Base-by-base conservation (phyloP, 2,888 invertebrate genomes). In the Rhingia campestris region DNA sequence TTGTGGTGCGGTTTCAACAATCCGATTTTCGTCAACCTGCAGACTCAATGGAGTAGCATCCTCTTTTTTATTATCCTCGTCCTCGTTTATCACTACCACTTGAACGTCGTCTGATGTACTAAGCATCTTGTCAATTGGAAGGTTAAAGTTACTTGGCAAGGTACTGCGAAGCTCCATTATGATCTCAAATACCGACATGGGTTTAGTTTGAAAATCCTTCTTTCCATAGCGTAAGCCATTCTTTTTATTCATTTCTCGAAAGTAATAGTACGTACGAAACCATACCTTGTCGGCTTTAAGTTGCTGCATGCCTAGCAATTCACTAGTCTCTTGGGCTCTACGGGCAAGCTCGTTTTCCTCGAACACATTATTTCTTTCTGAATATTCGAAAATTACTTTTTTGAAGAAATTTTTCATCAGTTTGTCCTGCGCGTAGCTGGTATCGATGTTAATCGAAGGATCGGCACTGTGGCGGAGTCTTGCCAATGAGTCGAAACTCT, bases 321-420 rank as follows among this genome's bases (percentile, higher is more conserved):
- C 32, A 7, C 39, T 81, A 4, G 45, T 75, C 7, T 75, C 69
- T 4, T 7, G 0, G 4, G 63, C 54, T 35, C 45, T 61, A 0
- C 41, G 9, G 5, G 32, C 22, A 22, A 67, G 14, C 3, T 37
- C 6, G 9, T 1, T 4, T 5, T 7, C 2, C 6, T 53, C 5
- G 12, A 5, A 9, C 45, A 59, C 0, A 0, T 35, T 12, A 45
- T n/a, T 30, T 43, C 79, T 47, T 22, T 53, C 7, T 0, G 67
- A 51, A 72, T 73, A 82, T 45, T 82, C 82, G 45, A 69, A 82
- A 37, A 82, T 4, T 5, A 79, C 56, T 51, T 82, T 82, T 9
- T 30, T 63, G 10, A 79, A 56, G 30, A 82, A 82, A 6, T 49
- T 33, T 22, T 45, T 58, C 14, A 73, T 22, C 0, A 82, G 30